These are phyloP conservation scores for Geotrupes spiniger DNA, from an alignment of 2,888 invertebrate species.

Conservation along the genomic window DNA sequence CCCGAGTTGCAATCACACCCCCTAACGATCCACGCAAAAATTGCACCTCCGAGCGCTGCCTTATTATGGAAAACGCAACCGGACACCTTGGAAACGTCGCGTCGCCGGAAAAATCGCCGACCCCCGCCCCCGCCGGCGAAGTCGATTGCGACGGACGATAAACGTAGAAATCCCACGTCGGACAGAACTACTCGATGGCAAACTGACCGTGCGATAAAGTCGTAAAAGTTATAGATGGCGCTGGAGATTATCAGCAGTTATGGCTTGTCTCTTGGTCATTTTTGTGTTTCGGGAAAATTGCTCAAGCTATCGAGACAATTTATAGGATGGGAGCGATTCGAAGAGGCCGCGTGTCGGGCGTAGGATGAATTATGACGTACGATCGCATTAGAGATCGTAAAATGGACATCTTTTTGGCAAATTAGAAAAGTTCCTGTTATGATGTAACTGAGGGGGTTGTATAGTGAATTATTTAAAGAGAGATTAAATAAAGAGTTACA, in stretches of 20 bases:
- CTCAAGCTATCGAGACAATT: constrained; percentile 38
- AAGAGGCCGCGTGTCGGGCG: too few species aligned
- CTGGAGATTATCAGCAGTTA: constrained; percentile 47
- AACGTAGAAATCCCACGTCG: too few species aligned
- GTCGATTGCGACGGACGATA: too few species aligned
- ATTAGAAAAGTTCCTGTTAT: too few species aligned
- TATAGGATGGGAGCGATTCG: constrained; percentile 23
- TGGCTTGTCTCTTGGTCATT: constrained; percentile 46
- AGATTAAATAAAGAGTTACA: too few species aligned
- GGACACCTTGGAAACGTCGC: background rate
- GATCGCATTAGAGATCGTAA: too few species aligned
- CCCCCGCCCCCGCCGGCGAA: too few species aligned
- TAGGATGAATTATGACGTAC: too few species aligned
- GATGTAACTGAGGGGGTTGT: too few species aligned
- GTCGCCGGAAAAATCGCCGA: too few species aligned
- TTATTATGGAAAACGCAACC: background rate
- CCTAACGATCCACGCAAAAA: constrained; percentile 2
- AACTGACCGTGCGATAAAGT: constrained; percentile 46
- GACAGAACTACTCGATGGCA: constrained; percentile 26
- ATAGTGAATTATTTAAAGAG: too few species aligned
- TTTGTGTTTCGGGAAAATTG: constrained; percentile 44
- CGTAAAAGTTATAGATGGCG: constrained; percentile 48
- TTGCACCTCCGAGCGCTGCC: background rate
- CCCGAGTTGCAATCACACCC: constrained; percentile 35
- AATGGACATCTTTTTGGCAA: too few species aligned